Percentiles rank a stretch among this genome's conserved stretches.
These are phyloP conservation scores for Takifugu rubripes DNA, from an alignment of 2,797 vertebrate species.

Conservation along the genomic window DNA sequence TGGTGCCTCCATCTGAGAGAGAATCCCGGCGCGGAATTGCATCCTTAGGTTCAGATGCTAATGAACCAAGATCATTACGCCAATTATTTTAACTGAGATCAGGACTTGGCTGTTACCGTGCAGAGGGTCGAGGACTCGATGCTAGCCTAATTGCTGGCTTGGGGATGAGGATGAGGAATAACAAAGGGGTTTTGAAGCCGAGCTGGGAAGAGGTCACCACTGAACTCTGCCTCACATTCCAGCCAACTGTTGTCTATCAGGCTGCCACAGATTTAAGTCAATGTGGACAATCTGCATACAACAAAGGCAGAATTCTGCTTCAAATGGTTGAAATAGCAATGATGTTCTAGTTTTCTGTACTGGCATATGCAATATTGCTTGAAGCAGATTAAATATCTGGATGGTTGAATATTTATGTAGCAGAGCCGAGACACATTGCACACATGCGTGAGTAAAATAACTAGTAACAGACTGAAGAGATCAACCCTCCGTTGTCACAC, in stretches of 20 bases:
- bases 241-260: slow-evolving; percentile 39
- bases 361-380: too few species aligned
- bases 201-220: slow-evolving; percentile 30
- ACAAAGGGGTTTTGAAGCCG: slow-evolving; percentile 59
- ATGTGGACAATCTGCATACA: background rate
- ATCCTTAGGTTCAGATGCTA: slow-evolving; percentile 58
- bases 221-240: slow-evolving; percentile 45
- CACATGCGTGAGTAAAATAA: too few species aligned
- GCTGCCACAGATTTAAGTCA: slow-evolving; percentile 22
- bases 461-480: too few species aligned
- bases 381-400: too few species aligned
- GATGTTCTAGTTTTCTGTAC: background rate
- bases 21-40: slow-evolving; percentile 43
- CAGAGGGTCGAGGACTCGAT: slow-evolving; percentile 51
- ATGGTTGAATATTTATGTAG: too few species aligned
- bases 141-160: slow-evolving; percentile 67
- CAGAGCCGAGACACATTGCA: too few species aligned
- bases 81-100: slow-evolving; percentile 75
- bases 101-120: slow-evolving; percentile 64
- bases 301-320: background rate
- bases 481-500: too few species aligned
- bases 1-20: slow-evolving; percentile 42
- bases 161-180: slow-evolving; percentile 45
- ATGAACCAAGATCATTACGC: slow-evolving; percentile 73
- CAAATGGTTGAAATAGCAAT: background rate